Base-by-base conservation (phyloP, 35 echinoderm and acorn worm genomes). In the Ptychodera flava region DNA sequence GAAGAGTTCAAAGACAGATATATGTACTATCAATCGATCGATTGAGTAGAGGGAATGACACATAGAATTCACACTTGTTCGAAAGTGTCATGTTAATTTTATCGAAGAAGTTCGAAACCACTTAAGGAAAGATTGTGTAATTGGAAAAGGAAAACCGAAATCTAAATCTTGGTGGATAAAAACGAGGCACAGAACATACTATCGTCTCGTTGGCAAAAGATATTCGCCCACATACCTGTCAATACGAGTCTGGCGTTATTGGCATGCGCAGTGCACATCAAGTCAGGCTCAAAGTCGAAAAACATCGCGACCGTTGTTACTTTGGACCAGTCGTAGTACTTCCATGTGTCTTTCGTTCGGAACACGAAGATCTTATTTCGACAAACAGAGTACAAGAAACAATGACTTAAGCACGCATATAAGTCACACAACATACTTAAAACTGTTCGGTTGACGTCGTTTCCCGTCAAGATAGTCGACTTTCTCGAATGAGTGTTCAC, bases 221-320 rank as follows among this genome's bases (percentile, higher is more conserved):
- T n/a, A 64, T 22, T 12, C 22, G 22, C 45, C 22, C 22, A 22
- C 45, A 64, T 77, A 90, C 88, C 88, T 35, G 16, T 29, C 33
- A 85, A 31, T 1, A 90, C 88, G 37, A 78, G 27, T 35, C 88
- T 90, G 15, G 35, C 82, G 16, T 81, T 81, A 16, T 90, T 84
- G 22, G 88, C 83, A 75, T 90, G 88, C 22, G 88, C 88, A 35
- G 28, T 1, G 83, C 88, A 90, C 88, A 90, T 85, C 16, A 90
- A 33, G 2, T 90, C 82, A 28, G 81, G 81, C 33, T 34, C 77
- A 35, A 84, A 90, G 27, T 81, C 33, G 12, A 36, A 38, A 79
- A 90, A 90, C 31, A 84, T 35, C 1, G 88, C 88, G 31, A 90
- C 82, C 1, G 88, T 90, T 12, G 88, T 90, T 12, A 90, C 82